These are phyloP conservation scores for Porites divaricata DNA, from an alignment of 92 coral and sea anemone species.

Conservation along the genomic window DNA sequence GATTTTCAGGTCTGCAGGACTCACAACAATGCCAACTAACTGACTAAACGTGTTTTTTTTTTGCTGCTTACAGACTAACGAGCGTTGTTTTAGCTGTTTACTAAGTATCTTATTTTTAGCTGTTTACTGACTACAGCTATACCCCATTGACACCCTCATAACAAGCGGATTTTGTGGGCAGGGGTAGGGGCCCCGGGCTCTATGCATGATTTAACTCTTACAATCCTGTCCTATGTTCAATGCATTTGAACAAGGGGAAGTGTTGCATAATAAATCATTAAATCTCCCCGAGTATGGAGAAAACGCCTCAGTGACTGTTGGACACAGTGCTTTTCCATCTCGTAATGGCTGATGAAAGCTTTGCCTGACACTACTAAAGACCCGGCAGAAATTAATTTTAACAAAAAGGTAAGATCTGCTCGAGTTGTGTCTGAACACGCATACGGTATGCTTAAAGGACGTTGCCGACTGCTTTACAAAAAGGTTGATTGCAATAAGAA, in stretches of 20 bases:
- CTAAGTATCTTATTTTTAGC: too few relatives aligned
- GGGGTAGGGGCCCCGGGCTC: constrained; percentile 69
- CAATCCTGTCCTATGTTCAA: constrained; percentile 25
- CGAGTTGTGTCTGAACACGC: constrained; percentile 55
- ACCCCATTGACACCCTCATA: too few relatives aligned
- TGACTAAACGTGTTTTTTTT: too few relatives aligned
- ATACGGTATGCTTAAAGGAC: constrained; percentile 49
- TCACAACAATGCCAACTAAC: too few relatives aligned
- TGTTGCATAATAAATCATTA: constrained; percentile 21
- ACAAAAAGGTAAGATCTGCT: constrained; percentile 52
- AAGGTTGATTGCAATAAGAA: constrained; percentile 28
- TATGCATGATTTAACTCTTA: constrained; percentile 52
- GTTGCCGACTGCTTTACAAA: constrained; percentile 35
- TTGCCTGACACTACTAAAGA: constrained; percentile 32
- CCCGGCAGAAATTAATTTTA: constrained; percentile 45
- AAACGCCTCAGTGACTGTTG: constrained; percentile 1
- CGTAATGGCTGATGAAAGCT: constrained; percentile 50
- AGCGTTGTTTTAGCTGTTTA: too few relatives aligned
- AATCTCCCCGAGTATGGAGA: constrained; percentile 8
- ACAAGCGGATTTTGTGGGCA: constrained; percentile 62
- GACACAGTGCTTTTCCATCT: constrained; percentile 41
- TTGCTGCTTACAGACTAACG: too few relatives aligned
- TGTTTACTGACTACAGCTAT: too few relatives aligned
- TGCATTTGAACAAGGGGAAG: constrained; percentile 21
- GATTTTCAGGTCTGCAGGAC: too few relatives aligned